Conservation (phyloP, 1,140 invertebrate species). For the Trachelipus rathkii region DNA sequence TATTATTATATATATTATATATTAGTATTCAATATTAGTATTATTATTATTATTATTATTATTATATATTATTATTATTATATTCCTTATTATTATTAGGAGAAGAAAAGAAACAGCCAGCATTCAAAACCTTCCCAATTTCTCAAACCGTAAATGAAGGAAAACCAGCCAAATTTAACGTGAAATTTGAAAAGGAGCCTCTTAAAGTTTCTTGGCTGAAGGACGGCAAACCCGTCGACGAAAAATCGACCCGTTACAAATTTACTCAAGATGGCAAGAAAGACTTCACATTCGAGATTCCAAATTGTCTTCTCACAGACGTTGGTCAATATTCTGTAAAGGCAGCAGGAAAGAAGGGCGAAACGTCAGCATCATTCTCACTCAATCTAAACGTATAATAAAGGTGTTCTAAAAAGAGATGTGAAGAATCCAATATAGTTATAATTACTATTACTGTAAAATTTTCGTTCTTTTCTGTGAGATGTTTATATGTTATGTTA, state of each 20-base stretch:
- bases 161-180: conserved; percentile 72
- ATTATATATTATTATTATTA: conserved; percentile 20
- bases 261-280: conserved; percentile 75
- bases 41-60: no score
- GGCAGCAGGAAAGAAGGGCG: conserved; percentile 77
- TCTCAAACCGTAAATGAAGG: conserved; percentile 78
- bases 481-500: no score
- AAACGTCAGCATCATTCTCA: conserved; percentile 75
- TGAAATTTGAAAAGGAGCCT: conserved; percentile 68
- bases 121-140: conserved; percentile 81
- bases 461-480: no score
- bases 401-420: no score
- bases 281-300: conserved; percentile 63
- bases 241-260: conserved; percentile 69
- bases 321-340: conserved; percentile 84
- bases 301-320: conserved; percentile 70
- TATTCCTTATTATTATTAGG: conserved; percentile 64
- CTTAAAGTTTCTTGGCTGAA: conserved; percentile 77
- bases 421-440: no score
- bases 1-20: no score
- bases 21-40: no score
- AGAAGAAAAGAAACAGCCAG: conserved; percentile 74
- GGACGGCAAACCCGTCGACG: conserved; percentile 79
- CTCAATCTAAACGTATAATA: conserved; percentile 62
- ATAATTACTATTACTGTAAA: no score